phyloP scores from a whole-genome alignment of 2,113 vertebrate species.

The Dermatemys mawii region DNA sequence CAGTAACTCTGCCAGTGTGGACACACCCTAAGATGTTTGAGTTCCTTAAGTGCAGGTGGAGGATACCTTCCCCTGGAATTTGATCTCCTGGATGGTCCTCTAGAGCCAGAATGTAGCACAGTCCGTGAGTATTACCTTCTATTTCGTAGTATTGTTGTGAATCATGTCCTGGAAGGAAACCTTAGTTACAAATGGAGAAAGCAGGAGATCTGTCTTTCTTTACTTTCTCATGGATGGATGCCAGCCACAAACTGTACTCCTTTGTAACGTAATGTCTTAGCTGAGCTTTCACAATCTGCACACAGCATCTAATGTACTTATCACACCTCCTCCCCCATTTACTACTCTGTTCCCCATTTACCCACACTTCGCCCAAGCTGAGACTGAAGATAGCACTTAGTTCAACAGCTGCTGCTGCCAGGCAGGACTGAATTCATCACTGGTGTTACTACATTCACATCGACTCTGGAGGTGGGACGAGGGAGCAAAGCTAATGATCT shows the following conservation, averaged over 20 bases:
- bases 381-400: neutral
- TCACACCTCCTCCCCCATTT: neutral
- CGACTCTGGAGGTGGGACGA: neutral
- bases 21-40: neutral
- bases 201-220: neutral
- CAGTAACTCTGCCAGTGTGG: too few species aligned
- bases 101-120: neutral
- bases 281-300: neutral
- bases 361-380: neutral
- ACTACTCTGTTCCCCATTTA: neutral
- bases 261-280: neutral
- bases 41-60: neutral
- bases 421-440: neutral
- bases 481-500: neutral
- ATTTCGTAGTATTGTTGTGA: neutral
- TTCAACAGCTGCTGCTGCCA: neutral
- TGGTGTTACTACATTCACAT: neutral
- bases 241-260: too few species aligned
- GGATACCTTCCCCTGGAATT: neutral
- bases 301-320: neutral
- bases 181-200: neutral
- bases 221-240: too few species aligned
- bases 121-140: neutral
- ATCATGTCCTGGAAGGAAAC: neutral
- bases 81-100: neutral